These are phyloP conservation scores for Holcopasites calliopsidis DNA, from an alignment of 1,140 invertebrate species.

Conservation along the genomic window DNA sequence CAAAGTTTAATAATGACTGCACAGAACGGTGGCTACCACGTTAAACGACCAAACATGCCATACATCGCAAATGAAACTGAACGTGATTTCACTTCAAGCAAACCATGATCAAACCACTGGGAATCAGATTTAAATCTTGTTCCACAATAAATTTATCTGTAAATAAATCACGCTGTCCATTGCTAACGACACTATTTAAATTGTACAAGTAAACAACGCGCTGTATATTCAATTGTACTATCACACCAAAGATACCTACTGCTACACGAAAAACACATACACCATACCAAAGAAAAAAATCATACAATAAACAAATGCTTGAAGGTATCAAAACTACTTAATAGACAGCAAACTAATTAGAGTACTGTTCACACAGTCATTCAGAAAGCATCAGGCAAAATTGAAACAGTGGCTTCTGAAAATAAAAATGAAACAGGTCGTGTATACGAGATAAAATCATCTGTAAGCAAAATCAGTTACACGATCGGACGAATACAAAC, in stretches of 20 bases:
- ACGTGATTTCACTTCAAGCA: background rate
- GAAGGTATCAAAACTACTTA: background rate
- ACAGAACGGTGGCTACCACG: background rate
- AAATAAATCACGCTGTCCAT: background rate
- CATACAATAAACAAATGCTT: too few relatives aligned
- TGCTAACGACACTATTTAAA: background rate
- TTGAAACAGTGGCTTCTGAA: too few relatives aligned
- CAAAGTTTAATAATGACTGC: slow-evolving; percentile 2
- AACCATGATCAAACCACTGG: too few relatives aligned
- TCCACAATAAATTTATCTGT: too few relatives aligned
- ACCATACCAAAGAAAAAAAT: slow-evolving; percentile 2
- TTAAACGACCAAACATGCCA: slow-evolving; percentile 16
- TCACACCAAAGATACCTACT: background rate
- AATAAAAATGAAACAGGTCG: background rate
- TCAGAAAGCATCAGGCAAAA: slow-evolving; percentile 19
- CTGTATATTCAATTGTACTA: background rate
- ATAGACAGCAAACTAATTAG: background rate
- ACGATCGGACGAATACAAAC: slow-evolving; percentile 30
- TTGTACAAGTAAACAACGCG: background rate
- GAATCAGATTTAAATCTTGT: too few relatives aligned
- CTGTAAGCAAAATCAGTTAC: slow-evolving; percentile 23
- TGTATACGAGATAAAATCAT: slow-evolving; percentile 11
- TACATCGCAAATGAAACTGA: slow-evolving; percentile 1
- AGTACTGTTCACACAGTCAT: background rate
- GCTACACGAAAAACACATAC: slow-evolving; percentile 4